Evolutionary conservation across 1,140 invertebrate genomes (phyloP).

Genomic region (Saccostrea cuccullata): DNA sequence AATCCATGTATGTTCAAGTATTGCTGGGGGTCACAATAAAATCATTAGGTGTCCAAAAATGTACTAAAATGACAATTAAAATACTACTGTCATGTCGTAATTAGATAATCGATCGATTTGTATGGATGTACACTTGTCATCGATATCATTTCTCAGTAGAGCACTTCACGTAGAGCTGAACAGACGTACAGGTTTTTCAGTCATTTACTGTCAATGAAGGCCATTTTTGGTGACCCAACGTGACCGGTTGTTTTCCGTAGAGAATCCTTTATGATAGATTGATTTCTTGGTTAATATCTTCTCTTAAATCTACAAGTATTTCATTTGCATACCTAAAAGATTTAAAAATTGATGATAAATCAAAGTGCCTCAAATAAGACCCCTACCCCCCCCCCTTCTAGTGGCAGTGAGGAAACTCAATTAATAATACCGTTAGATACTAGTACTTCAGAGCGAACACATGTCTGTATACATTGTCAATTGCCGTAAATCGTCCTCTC

Average conservation of each 20-base stretch:
- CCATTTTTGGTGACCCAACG: not conserved
- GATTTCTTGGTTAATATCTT: too few species aligned
- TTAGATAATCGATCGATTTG: constrained; percentile 27
- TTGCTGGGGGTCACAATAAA: not conserved
- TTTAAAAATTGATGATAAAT: too few species aligned
- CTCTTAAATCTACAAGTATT: too few species aligned
- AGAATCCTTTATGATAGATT: too few species aligned
- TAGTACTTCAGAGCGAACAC: too few species aligned
- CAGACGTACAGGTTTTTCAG: not conserved
- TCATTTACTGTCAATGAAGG: not conserved
- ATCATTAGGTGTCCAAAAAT: not conserved
- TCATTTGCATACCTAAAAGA: too few species aligned
- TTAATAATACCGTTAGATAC: too few species aligned
- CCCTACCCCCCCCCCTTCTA: too few species aligned
- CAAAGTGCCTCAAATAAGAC: too few species aligned
- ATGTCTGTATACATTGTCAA: too few species aligned
- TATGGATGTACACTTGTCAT: not conserved
- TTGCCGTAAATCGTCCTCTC: too few species aligned
- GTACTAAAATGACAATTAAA: not conserved
- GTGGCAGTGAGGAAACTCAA: too few species aligned
- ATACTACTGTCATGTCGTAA: not conserved
- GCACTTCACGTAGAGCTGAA: not conserved
- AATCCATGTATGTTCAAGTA: not conserved
- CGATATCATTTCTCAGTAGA: not conserved
- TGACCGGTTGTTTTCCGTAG: not conserved